Conservation (phyloP, 2,113 vertebrate genomes). For the Sapayoa aenigma region DNA sequence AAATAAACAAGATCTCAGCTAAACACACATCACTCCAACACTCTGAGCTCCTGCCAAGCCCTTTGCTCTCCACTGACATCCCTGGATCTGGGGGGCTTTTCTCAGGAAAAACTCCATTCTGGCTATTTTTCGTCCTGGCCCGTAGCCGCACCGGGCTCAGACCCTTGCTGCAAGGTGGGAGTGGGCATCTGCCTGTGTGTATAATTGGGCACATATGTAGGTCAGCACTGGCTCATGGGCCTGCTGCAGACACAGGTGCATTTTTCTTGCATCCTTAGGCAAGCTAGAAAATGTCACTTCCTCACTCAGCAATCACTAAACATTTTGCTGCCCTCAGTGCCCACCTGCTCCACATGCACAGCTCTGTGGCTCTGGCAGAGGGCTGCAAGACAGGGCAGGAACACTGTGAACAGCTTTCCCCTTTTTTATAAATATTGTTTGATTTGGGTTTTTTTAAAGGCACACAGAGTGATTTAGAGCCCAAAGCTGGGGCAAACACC, state of each 20-base stretch:
- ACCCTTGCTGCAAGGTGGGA: neutral
- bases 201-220: neutral
- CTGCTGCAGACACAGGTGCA: neutral
- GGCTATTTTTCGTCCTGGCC: neutral
- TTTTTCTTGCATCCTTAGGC: slow-evolving; percentile 36
- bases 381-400: neutral
- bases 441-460: neutral
- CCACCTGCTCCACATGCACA: neutral
- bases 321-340: neutral
- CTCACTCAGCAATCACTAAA: neutral
- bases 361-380: neutral
- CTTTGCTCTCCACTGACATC: neutral
- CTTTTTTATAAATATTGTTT: neutral
- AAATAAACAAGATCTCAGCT: slow-evolving; percentile 22
- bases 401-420: neutral
- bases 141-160: neutral
- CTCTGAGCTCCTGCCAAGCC: neutral
- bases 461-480: neutral
- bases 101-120: neutral
- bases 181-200: neutral
- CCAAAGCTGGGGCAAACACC: neutral
- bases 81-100: neutral
- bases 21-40: neutral
- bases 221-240: neutral
- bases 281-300: slow-evolving; percentile 46